Percentiles rank a stretch among this genome's conserved stretches.
phyloP scores from a whole-genome alignment of 2,888 invertebrate species.

The Tenthredo livida region DNA sequence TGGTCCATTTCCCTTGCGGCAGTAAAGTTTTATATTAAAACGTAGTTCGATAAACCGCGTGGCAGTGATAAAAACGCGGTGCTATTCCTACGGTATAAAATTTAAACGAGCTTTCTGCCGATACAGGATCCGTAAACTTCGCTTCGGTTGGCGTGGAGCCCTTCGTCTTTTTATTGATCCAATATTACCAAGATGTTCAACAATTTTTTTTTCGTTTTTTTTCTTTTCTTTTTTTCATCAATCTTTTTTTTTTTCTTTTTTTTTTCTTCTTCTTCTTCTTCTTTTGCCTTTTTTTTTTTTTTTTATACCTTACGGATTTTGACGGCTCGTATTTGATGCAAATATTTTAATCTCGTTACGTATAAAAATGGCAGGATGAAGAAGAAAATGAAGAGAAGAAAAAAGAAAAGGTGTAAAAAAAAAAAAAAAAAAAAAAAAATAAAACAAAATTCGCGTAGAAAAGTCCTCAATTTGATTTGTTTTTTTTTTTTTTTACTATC shows the following conservation, averaged over 20 bases:
- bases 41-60: conserved; percentile 60
- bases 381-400: conserved; percentile 50
- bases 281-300: no score
- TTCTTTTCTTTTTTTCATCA: neutral
- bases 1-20: conserved; percentile 53
- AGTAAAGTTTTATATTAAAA: conserved; percentile 60
- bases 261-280: neutral
- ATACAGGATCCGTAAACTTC: conserved; percentile 48
- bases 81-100: conserved; percentile 63
- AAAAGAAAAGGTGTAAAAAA: conserved; percentile 35
- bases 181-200: conserved; percentile 51
- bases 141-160: neutral
- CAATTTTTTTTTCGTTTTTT: neutral
- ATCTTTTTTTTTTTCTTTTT: neutral
- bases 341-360: conserved; percentile 50
- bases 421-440: conserved; percentile 6
- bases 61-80: conserved; percentile 61
- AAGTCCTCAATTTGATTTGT: neutral
- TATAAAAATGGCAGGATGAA: conserved; percentile 45
- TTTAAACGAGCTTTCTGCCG: conserved; percentile 56
- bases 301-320: neutral
- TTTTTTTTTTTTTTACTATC: no score
- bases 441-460: neutral
- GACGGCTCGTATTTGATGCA: conserved; percentile 33
- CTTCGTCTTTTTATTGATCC: conserved; percentile 48